A percentile compares a stretch with the other conserved stretches of the same genome.
Evolutionary conservation across 2,888 invertebrate species (phyloP).

Genomic region (Dermolepida albohirtum): DNA sequence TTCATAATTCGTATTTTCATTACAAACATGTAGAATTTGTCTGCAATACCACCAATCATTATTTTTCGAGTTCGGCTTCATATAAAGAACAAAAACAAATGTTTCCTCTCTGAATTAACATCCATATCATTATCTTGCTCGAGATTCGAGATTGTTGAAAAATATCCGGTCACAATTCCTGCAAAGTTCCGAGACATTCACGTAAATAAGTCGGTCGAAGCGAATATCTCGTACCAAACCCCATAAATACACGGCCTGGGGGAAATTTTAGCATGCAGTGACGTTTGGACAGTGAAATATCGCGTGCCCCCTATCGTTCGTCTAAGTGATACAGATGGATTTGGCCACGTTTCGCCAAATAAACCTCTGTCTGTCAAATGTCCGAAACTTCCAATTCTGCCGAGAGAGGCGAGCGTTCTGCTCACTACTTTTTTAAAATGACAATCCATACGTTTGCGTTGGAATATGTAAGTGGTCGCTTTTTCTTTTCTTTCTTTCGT

Average conservation of each 20-base stretch:
- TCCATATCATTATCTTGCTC: conserved; percentile 4
- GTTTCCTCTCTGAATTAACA: background rate
- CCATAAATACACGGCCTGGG: conserved; percentile 18
- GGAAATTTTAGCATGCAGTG: conserved; percentile 37
- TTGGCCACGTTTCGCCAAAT: conserved; percentile 41
- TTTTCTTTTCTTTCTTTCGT: conserved; percentile 4
- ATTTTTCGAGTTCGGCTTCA: background rate
- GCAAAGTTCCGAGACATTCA: conserved; percentile 5
- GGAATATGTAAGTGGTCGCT: conserved; percentile 21
- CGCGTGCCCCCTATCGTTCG: conserved; percentile 42
- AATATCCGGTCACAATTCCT: conserved; percentile 21
- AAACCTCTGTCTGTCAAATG: conserved; percentile 43
- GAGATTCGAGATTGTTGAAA: conserved; percentile 12
- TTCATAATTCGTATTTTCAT: too few relatives aligned
- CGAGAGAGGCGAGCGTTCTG: background rate
- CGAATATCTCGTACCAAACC: background rate
- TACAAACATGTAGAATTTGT: too few relatives aligned
- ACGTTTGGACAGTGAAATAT: conserved; percentile 45
- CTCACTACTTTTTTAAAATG: conserved; percentile 25
- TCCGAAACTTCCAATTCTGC: conserved; percentile 3
- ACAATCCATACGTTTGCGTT: conserved; percentile 12
- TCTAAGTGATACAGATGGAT: conserved; percentile 47
- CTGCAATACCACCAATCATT: too few relatives aligned
- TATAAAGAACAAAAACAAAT: background rate
- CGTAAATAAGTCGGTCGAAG: conserved; percentile 19